Base-by-base conservation (phyloP, 64 coral and sea anemone genomes). In the Montipora foliosa region DNA sequence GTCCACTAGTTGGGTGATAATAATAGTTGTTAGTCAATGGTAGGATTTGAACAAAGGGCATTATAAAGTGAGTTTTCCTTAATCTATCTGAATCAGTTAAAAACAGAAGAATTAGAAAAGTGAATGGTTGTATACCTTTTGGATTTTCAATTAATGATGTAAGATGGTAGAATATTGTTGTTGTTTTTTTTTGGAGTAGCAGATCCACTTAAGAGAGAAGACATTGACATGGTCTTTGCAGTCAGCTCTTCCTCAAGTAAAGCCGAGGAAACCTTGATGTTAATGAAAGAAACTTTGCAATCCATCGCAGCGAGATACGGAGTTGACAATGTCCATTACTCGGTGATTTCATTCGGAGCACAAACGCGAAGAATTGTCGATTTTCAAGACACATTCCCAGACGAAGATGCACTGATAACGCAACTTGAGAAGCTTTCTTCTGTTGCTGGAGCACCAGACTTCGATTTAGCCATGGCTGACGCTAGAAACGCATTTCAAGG, bases 171-270 rank as follows among this genome's bases (percentile, higher is more conserved):
- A 48, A 66, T 48, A 44, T 17, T 57, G 11, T 20, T 57, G 11
- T 20, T 49, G 12, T 37, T 15, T 10, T 4, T 77, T 64, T 74
- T 52, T 8, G 16, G 44, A 68, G 45, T 78, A 73, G 44, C 83
- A 92, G 95, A 94, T 20, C 78, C 77, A 13, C 20, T 95, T 49
- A 55, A 92, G 25, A 52, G 57, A 47, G 78, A 88, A 13, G 52
- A 83, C 44, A 80, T 97, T 16, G 95, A 97, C 69, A 48, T 97
- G 14, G 93, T 62, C 1, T 97, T 97, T 72, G 95, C 95, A 16
- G 88, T 97, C 48, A 97, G 95, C 55, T 92, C 92, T 5, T 95
- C 92, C 15, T 87, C 92, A 8, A 69, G 66, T 49, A 55, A 92
- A 24, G 90, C 84, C 55, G 74, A 89, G 13, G 49, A 67, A 44